A percentile compares a stretch with the other conserved stretches of the same genome.
Conservation (phyloP, 2,888 invertebrate genomes). For the Boloria euphrosyne region DNA sequence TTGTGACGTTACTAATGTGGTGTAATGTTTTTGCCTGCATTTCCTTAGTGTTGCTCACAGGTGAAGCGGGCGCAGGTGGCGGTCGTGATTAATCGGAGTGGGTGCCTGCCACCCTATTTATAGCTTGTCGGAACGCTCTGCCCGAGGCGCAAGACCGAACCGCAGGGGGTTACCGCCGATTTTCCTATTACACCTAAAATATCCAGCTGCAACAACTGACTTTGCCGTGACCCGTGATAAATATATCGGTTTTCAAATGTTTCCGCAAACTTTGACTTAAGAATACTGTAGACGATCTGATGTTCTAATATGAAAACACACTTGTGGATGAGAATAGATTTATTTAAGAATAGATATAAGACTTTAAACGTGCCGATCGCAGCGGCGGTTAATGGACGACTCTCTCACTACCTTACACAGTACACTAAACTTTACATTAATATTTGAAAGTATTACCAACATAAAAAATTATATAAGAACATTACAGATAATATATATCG, state of each 20-base stretch:
- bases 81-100: slow-evolving; percentile 69
- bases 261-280: slow-evolving; percentile 28
- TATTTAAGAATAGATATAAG: too few species aligned
- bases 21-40: slow-evolving; percentile 60
- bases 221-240: slow-evolving; percentile 37
- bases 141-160: slow-evolving; percentile 55
- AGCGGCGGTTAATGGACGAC: too few species aligned
- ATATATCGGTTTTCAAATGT: slow-evolving; percentile 38
- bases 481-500: too few species aligned
- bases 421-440: too few species aligned
- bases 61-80: slow-evolving; percentile 62
- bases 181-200: slow-evolving; percentile 48
- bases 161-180: slow-evolving; percentile 54
- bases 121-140: slow-evolving; percentile 59
- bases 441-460: too few species aligned
- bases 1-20: slow-evolving; percentile 55
- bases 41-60: slow-evolving; percentile 51
- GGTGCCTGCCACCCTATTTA: slow-evolving; percentile 62
- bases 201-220: slow-evolving; percentile 44
- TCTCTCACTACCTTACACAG: too few species aligned
- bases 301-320: too few species aligned
- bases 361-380: too few species aligned
- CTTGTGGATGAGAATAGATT: too few species aligned
- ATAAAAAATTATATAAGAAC: too few species aligned
- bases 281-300: too few species aligned